Base-by-base conservation (phyloP, 2,888 invertebrate species). In the Melanophora roralis region DNA sequence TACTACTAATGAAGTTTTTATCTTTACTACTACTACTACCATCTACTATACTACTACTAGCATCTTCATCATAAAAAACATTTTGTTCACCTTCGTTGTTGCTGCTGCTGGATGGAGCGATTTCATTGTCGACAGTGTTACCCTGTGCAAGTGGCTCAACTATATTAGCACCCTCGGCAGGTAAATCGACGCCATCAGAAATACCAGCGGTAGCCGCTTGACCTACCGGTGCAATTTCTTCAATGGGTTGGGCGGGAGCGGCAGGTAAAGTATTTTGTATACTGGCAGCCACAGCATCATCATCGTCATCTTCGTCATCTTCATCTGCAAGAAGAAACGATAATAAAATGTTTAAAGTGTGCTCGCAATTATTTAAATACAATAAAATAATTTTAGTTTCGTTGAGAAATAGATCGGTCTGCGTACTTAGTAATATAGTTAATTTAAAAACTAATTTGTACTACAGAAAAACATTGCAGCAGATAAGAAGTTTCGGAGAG, bases 251-350 rank as follows among this genome's bases (percentile, higher is more conserved):
- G 14, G 91, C 91, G 6, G 90, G 91, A 90, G 89, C 90, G 27
- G 91, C 27, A 86, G 86, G 78, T 91, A 91, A 80, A 91, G 91
- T 34, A 45, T 86, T 86, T 71, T 83, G 86, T 43, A 82, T 83
- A 71, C 83, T 86, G 62, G 85, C 86, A 40, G 84, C 92, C 57
- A 92, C 91, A 9, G 91, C 91, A 60, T 91, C 91, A 53, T 92
- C 92, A 59, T 92, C 92, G 75, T 90, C 91, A 81, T 89, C 88
- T 75, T 92, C 93, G 72, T 94, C 94, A 27, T 92, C 93, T 75
- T 92, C 93, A 82, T 93, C 92, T 80, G 90, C 90, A 65, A 86
- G 6, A 89, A 36, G 0, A 36, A 14, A 32, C 0, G 1, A 12
- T 14, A 21, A n/a, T n/a, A 19, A 55, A 5, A 9, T 8, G 9